Evolutionary conservation across 2,888 invertebrate species (phyloP).

Genomic region (Diaphora mendica): DNA sequence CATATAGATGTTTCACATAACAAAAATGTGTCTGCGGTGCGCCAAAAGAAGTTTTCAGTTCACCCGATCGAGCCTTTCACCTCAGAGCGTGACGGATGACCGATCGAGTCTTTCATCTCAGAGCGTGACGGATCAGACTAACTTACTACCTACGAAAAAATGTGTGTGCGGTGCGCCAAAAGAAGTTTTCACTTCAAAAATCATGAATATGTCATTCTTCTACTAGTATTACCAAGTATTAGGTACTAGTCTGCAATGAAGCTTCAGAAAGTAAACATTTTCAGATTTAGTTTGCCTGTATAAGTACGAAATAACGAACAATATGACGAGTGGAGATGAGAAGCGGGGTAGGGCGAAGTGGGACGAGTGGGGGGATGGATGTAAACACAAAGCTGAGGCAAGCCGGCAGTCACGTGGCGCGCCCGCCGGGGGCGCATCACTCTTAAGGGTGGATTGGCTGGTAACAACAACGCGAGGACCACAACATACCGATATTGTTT

Average conservation of each 20-base stretch:
- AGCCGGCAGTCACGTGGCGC: slow-evolving; percentile 85
- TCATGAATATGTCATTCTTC: too few species aligned
- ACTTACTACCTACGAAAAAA: too few species aligned
- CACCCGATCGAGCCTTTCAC: too few species aligned
- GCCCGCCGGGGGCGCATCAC: slow-evolving; percentile 85
- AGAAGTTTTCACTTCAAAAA: too few species aligned
- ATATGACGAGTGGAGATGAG: slow-evolving; percentile 47
- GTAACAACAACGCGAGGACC: slow-evolving; percentile 47
- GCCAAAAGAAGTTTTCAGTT: too few species aligned
- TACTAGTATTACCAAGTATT: too few species aligned
- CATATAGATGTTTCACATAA: too few species aligned
- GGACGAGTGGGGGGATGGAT: slow-evolving; percentile 62
- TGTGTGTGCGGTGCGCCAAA: too few species aligned
- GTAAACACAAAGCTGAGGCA: slow-evolving; percentile 82
- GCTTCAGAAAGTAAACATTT: background rate
- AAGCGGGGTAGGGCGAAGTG: slow-evolving; percentile 53
- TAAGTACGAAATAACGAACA: slow-evolving; percentile 52
- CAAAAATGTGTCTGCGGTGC: too few species aligned
- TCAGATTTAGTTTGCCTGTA: slow-evolving; percentile 31
- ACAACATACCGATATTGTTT: slow-evolving; percentile 28
- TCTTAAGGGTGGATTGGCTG: slow-evolving; percentile 72
- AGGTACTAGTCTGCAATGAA: background rate
- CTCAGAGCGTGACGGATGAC: too few species aligned
- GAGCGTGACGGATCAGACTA: too few species aligned
- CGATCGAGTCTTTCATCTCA: too few species aligned